Conservation (phyloP, 2,888 invertebrate species). For the Leucophenga montana region DNA sequence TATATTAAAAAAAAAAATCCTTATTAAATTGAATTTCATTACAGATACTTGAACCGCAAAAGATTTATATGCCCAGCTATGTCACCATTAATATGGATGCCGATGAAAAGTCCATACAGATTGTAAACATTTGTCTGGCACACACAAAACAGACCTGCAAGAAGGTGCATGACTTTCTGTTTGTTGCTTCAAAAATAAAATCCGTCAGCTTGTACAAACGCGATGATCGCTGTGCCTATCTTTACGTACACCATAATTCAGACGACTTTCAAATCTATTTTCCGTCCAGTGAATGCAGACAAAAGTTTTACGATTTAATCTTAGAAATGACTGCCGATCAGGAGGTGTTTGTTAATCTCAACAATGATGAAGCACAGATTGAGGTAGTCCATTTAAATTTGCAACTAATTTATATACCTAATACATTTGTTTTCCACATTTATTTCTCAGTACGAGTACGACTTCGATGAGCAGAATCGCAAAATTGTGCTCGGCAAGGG, state of each 20-base stretch:
- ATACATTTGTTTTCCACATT: background rate
- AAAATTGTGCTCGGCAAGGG: conserved; percentile 93
- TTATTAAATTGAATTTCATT: background rate
- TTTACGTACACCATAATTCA: conserved; percentile 98
- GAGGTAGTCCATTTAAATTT: conserved; percentile 76
- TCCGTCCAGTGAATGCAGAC: conserved; percentile 89
- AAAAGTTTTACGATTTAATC: conserved; percentile 88
- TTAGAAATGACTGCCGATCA: conserved; percentile 91
- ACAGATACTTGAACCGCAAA: conserved; percentile 90
- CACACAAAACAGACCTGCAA: conserved; percentile 84
- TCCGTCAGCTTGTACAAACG: conserved; percentile 90
- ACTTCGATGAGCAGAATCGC: conserved; percentile 90
- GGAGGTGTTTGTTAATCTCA: conserved; percentile 83
- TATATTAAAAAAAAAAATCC: background rate
- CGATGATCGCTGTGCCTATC: conserved; percentile 94
- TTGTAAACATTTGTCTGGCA: conserved; percentile 88
- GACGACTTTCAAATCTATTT: conserved; percentile 99
- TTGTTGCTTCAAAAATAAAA: conserved; percentile 81
- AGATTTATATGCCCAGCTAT: conserved; percentile 95
- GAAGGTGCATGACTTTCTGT: conserved; percentile 94
- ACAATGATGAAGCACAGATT: conserved; percentile 80
- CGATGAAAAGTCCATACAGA: conserved; percentile 92
- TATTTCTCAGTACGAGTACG: conserved; percentile 87
- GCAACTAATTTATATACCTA: background rate
- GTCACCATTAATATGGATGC: conserved; percentile 96